Base-by-base conservation (phyloP, 2,888 invertebrate genomes). In the Corythucha ciliata region DNA sequence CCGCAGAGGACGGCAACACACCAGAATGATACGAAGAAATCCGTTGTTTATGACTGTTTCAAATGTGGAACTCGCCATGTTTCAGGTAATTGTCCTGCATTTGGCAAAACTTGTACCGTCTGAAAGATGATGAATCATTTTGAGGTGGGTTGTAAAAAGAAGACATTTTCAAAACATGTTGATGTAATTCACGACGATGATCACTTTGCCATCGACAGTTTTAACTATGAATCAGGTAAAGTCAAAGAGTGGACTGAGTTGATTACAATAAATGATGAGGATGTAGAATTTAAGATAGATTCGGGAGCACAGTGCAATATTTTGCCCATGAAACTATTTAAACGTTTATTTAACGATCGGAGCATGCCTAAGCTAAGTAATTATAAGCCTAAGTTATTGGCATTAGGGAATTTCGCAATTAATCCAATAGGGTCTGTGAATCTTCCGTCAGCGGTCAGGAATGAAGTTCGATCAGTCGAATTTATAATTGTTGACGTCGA, bases 111-210 rank as follows among this genome's bases (percentile, higher is more conserved):
- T 12, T 57, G 58, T 40, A 20, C 21, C 10, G 18, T 29, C 16
- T 60, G 54, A 49, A 33, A 46, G 18, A 22, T 27, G 18, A 29
- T 24, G 14, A 57, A 58, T 44, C 56, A 59, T 50, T 58, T 57
- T 52, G 48, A 22, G 6, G 21, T 48, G 2, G 48, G 48, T 27
- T 4, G 20, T 6, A 40, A 48, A 12, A 37, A 25, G 4, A 27
- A 7, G 24, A 5, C 27, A 41, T 18, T 20, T 8, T 40, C 3
- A 3, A 6, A 12, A 16, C 4, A 14, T 5, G 7, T 29, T 10
- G n/a, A 45, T 29, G n/a, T 10, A 4, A 45, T 4, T 18, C 5
- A 32, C 8, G 18, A 45, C 2, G 22, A 22, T 29, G 33, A 10
- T 10, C 20, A 29, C 2, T 32, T 21, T 33, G 4, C 21, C 20